These are phyloP conservation scores for Ichneumon xanthorius DNA, from an alignment of 2,888 invertebrate species.

Conservation along the genomic window DNA sequence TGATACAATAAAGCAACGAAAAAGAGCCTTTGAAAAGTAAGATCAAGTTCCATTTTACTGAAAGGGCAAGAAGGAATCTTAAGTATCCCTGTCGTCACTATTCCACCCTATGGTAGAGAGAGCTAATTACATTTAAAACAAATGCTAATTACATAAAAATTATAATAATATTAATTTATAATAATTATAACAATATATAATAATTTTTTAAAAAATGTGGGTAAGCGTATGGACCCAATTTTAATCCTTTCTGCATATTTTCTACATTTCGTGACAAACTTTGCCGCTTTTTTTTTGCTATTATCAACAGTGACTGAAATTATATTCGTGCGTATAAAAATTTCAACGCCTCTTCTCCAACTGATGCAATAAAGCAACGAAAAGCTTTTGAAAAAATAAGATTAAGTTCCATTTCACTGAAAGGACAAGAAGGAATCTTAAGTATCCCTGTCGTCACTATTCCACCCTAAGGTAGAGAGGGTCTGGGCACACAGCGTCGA, in stretches of 20 bases:
- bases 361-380: not conserved
- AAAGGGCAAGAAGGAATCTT: slow-evolving; percentile 43
- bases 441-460: not conserved
- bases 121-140: no score
- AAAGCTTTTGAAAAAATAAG: slow-evolving; percentile 26
- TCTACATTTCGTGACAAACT: no score
- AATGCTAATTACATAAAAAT: no score
- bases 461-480: not conserved
- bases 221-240: no score
- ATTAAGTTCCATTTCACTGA: slow-evolving; percentile 32
- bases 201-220: no score
- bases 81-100: not conserved
- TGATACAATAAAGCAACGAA: not conserved
- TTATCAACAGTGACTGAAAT: not conserved
- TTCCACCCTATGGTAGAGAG: not conserved
- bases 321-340: not conserved
- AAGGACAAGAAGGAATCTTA: slow-evolving; percentile 42
- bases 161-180: no score
- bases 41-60: slow-evolving; percentile 30
- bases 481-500: slow-evolving; percentile 6
- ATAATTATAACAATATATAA: no score
- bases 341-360: not conserved
- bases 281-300: not conserved
- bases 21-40: slow-evolving; percentile 17
- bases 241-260: no score